Evolutionary conservation across 2,113 vertebrate species (phyloP).

Genomic region (Eleginops maclovinus): DNA sequence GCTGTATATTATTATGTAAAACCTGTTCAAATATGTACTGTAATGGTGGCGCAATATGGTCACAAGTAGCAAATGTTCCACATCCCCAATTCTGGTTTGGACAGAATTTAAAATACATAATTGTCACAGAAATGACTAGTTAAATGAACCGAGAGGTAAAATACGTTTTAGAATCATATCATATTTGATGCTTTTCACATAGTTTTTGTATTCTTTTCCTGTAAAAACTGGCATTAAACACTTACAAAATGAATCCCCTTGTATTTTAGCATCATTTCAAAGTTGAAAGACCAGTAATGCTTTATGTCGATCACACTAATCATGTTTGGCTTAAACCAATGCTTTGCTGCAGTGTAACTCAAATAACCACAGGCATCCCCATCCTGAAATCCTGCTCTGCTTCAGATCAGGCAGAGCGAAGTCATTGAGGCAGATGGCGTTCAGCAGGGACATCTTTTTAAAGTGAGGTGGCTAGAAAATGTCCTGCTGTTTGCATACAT

Average conservation of each 20-base stretch:
- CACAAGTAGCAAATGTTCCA: background rate
- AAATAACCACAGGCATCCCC: background rate
- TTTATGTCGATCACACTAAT: background rate
- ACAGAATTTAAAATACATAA: background rate
- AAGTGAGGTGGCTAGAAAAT: slow-evolving; percentile 45
- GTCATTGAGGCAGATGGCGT: slow-evolving; percentile 59
- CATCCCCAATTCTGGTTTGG: background rate
- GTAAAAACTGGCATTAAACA: background rate
- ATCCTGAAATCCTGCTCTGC: slow-evolving; percentile 6
- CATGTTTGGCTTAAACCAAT: background rate
- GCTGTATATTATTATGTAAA: background rate
- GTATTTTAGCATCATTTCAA: background rate
- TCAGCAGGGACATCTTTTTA: slow-evolving; percentile 59
- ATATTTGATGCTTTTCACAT: background rate
- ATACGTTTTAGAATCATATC: background rate
- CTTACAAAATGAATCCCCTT: background rate
- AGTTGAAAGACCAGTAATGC: background rate
- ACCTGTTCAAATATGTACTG: background rate
- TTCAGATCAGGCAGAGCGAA: slow-evolving; percentile 32
- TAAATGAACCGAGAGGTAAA: background rate
- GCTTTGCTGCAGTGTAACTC: slow-evolving; percentile 17
- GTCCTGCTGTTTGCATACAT: slow-evolving; percentile 55
- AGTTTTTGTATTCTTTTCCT: background rate
- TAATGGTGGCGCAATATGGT: background rate
- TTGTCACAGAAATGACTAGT: background rate